A percentile compares a stretch with the other conserved stretches of the same genome.
phyloP scores from a whole-genome alignment of 2,888 invertebrate genomes.

The Alloscopus bannaensis region DNA sequence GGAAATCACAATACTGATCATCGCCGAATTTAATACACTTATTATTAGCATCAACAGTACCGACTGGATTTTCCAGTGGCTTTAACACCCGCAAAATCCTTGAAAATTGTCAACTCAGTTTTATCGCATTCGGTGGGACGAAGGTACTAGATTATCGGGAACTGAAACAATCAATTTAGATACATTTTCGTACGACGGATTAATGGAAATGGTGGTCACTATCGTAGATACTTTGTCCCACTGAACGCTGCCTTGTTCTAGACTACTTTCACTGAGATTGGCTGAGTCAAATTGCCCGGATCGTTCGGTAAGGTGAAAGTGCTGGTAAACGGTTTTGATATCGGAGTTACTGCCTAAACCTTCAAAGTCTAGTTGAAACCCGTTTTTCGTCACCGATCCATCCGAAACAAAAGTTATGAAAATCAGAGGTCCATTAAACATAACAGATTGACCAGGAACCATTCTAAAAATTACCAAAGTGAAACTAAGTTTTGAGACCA shows the following conservation, averaged over 20 bases:
- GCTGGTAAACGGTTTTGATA: slow-evolving; percentile 32
- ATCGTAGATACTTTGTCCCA: background rate
- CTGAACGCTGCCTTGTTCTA: background rate
- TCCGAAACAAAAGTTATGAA: slow-evolving; percentile 56
- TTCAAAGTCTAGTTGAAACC: slow-evolving; percentile 59
- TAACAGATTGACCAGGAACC: background rate
- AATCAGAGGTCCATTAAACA: slow-evolving; percentile 61
- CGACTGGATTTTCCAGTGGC: background rate
- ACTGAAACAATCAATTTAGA: slow-evolving; percentile 18
- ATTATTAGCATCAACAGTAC: background rate
- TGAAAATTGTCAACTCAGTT: slow-evolving; percentile 20
- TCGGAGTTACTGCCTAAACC: slow-evolving; percentile 55
- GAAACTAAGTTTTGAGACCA: background rate
- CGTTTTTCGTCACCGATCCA: slow-evolving; percentile 15
- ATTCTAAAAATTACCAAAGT: slow-evolving; percentile 33
- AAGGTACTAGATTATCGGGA: slow-evolving; percentile 10
- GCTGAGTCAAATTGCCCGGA: slow-evolving; percentile 29
- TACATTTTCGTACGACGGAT: slow-evolving; percentile 24
- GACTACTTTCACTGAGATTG: slow-evolving; percentile 33
- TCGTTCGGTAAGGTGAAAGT: slow-evolving; percentile 52
- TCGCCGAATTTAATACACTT: too few species aligned
- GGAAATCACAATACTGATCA: background rate
- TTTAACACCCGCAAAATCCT: slow-evolving; percentile 7
- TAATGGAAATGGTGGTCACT: slow-evolving; percentile 24
- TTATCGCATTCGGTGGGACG: slow-evolving; percentile 23